Evolutionary conservation across 2,797 vertebrate species (phyloP).

Genomic region (Corythornis leucogaster): DNA sequence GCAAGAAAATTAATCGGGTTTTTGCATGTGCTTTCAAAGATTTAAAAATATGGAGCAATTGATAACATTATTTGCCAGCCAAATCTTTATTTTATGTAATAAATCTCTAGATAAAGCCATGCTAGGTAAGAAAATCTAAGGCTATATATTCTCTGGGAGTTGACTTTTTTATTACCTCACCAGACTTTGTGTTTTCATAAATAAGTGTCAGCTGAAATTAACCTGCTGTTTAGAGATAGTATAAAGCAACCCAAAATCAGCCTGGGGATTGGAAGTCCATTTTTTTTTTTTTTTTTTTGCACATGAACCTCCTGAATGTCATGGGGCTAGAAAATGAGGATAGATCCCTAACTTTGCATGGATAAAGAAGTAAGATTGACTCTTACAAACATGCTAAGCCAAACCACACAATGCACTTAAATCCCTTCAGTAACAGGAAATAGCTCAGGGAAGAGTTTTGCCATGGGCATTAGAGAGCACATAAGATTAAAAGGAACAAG

Average conservation of each 20-base stretch:
- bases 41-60: constrained; percentile 67
- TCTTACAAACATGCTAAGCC: neutral
- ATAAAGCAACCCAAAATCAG: constrained; percentile 56
- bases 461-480: accelerated
- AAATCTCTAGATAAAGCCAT: constrained; percentile 66
- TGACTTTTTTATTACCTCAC: constrained; percentile 71
- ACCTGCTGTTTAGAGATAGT: constrained; percentile 69
- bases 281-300: neutral
- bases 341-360: neutral
- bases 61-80: constrained; percentile 70
- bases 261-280: neutral
- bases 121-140: constrained; percentile 65
- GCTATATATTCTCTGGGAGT: constrained; percentile 50
- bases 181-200: constrained; percentile 71
- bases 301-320: neutral
- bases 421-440: neutral
- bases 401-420: neutral
- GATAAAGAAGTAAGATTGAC: neutral
- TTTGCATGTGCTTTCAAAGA: constrained; percentile 53
- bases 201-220: constrained; percentile 70
- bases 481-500: neutral
- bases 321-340: neutral
- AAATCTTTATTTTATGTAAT: constrained; percentile 69
- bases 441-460: neutral
- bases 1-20: constrained; percentile 59